Evolutionary conservation across 2,888 invertebrate genomes (phyloP).

Genomic region (Pseudococcus longispinus): DNA sequence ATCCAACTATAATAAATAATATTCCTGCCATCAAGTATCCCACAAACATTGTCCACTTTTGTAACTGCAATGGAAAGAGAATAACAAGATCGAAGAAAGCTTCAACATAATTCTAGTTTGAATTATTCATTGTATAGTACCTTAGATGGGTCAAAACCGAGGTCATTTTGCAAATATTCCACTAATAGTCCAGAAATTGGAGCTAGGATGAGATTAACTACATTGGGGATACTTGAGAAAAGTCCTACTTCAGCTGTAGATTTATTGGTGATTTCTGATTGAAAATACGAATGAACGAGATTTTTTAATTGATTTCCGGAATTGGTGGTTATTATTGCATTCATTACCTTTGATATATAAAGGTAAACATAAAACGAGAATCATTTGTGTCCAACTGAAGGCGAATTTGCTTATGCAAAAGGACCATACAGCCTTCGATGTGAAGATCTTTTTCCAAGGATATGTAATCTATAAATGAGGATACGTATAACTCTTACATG

Average conservation of each 20-base stretch:
- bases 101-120: neutral
- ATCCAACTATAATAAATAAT: neutral
- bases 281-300: too few species aligned
- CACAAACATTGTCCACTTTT: neutral
- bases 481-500: too few species aligned
- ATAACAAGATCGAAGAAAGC: neutral
- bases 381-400: neutral
- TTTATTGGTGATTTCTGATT: neutral
- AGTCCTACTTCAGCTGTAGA: neutral
- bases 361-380: neutral
- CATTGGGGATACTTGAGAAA: constrained; percentile 22
- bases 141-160: neutral
- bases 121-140: too few species aligned
- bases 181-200: neutral
- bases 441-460: constrained; percentile 33
- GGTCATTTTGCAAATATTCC: neutral
- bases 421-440: constrained; percentile 21
- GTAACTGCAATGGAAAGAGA: neutral
- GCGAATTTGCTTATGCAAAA: neutral
- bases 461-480: neutral
- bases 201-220: neutral
- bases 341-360: constrained; percentile 42
- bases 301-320: too few species aligned
- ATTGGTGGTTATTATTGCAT: too few species aligned
- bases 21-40: neutral